A percentile compares a stretch with the other conserved stretches of the same genome.
phyloP scores from a whole-genome alignment of 2,113 vertebrate genomes.

The Haliaeetus leucogaster region DNA sequence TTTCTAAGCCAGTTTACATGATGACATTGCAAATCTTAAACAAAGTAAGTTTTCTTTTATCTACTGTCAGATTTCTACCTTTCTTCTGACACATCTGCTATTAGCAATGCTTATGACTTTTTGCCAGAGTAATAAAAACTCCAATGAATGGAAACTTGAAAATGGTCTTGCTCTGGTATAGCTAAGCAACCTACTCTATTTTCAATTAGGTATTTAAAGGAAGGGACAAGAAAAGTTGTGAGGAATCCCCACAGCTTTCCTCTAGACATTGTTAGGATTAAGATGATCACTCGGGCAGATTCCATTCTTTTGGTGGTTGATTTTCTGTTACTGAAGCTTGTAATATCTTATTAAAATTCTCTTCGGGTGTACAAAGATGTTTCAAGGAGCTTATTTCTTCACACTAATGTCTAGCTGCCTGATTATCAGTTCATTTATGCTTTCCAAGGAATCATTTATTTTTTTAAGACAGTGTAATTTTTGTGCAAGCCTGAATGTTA shows the following conservation, averaged over 20 bases:
- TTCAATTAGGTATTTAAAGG: conserved; percentile 39
- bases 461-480: conserved; percentile 59
- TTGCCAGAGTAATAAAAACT: neutral
- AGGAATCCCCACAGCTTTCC: neutral
- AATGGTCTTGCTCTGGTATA: neutral
- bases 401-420: conserved; percentile 21
- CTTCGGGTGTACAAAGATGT: conserved; percentile 15
- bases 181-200: conserved; percentile 16
- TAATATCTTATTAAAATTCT: conserved; percentile 60
- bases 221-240: neutral
- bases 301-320: conserved; percentile 19
- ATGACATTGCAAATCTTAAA: neutral
- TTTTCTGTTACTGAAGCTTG: conserved; percentile 15
- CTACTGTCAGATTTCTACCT: neutral
- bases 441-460: conserved; percentile 44
- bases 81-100: neutral
- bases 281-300: neutral
- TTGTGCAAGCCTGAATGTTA: conserved; percentile 53
- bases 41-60: neutral
- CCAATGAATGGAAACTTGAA: neutral
- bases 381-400: conserved; percentile 44
- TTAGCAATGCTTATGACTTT: neutral
- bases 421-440: conserved; percentile 65
- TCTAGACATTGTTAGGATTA: neutral
- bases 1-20: neutral